Conservation (phyloP, 2,113 vertebrate genomes). For the Sander lucioperca region DNA sequence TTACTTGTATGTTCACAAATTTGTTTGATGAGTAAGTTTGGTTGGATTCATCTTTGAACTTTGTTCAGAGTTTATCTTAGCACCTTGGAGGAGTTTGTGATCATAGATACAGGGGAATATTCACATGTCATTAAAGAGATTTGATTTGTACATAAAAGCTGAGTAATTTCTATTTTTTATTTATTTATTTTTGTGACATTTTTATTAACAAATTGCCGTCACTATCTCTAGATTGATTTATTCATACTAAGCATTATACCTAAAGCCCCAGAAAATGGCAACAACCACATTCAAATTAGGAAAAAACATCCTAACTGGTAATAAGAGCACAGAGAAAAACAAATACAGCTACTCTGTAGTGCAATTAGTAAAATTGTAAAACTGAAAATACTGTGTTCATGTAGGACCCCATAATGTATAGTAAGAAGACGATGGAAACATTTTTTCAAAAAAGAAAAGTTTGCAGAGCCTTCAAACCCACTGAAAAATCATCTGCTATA, state of each 20-base stretch:
- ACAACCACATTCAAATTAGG: neutral
- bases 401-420: neutral
- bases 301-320: neutral
- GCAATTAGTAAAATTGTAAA: neutral
- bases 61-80: conserved; percentile 27
- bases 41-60: conserved; percentile 35
- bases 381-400: conserved; percentile 4
- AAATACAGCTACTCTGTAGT: neutral
- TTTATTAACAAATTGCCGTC: neutral
- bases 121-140: conserved; percentile 21
- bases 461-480: neutral
- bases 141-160: conserved; percentile 27
- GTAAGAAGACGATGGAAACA: neutral
- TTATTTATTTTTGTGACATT: conserved; percentile 2
- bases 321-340: neutral
- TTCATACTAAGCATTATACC: neutral
- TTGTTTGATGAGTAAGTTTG: conserved; percentile 48
- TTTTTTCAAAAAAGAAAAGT: neutral
- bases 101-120: conserved; percentile 7
- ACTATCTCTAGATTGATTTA: conserved; percentile 14
- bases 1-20: conserved; percentile 51
- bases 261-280: neutral
- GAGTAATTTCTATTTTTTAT: conserved; percentile 21
- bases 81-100: conserved; percentile 33
- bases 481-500: neutral